Evolutionary conservation across 1,140 invertebrate species (phyloP), one percentile per base, ranked within the genome.

Genomic region (Lordiphosa clarofinis): DNA sequence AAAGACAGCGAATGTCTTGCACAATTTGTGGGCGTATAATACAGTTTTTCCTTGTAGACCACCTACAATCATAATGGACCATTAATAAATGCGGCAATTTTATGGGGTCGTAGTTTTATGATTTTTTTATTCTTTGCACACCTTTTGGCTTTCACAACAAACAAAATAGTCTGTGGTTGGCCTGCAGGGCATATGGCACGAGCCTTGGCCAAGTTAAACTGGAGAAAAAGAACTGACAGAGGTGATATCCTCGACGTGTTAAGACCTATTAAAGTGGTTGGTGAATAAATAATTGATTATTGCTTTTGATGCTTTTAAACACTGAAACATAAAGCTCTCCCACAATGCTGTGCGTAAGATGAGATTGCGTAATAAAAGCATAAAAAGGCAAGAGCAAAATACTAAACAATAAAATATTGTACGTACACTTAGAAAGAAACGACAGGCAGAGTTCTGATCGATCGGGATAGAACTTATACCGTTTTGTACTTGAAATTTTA

Each of bases 61-160:
- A 81, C 76, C 76, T 81, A 79, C 76, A 81, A 76, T 61, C 65
- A 75, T 76, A 75, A 68, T 47, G 48, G 38, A 19, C 35, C 67
- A 76, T 57, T 81, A 82, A 82, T 72, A 75, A 79, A 63, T 82
- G 72, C 63, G 67, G 40, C 44, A 28, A 11, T 42, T 64, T 62
- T 63, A 57, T 53, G 58, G 55, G 62, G 60, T 66, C 63, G 38
- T 52, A 67, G 55, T 53, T 54, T 67, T 52, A 11, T 50, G 9
- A 12, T 13, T 42, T 12, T 67, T 31, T 67, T 4, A 68, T 66
- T 79, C 78, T 73, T 59, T 59, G 54, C 56, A 42, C 56, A 65
- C 63, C 58, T 60, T 72, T 75, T 49, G 49, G 44, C 72, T 81
- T 81, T 81, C 78, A 75, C 76, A 76, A 68, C 49, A 64, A 75